A percentile compares a stretch with the other conserved stretches of the same genome.
These are phyloP conservation scores for Pseudorectes ferrugineus DNA, from an alignment of 2,113 vertebrate genomes.

Conservation along the genomic window DNA sequence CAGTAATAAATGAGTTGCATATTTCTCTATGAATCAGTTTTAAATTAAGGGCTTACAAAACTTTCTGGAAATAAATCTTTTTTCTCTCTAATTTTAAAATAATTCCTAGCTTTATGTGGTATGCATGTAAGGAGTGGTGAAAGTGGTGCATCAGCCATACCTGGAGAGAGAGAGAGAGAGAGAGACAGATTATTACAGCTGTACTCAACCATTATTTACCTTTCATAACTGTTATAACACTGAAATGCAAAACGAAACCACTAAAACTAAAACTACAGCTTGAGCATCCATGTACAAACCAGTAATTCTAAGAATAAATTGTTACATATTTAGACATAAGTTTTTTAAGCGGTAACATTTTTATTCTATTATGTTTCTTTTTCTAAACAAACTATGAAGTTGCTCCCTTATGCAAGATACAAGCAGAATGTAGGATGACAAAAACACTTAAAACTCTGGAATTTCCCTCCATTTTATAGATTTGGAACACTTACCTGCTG, in stretches of 20 bases:
- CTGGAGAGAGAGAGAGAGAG: constrained; percentile 67
- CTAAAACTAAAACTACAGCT: neutral
- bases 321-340: neutral
- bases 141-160: constrained; percentile 85
- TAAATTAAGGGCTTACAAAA: constrained; percentile 8
- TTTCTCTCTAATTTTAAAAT: constrained; percentile 89
- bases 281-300: neutral
- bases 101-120: constrained; percentile 84
- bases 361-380: neutral
- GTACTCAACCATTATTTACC: neutral
- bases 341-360: neutral
- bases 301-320: neutral
- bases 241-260: neutral
- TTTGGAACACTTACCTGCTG: constrained; percentile 74
- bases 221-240: neutral
- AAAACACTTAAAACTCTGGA: neutral
- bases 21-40: neutral
- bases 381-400: neutral
- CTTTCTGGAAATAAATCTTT: constrained; percentile 17
- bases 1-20: neutral
- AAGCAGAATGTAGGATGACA: neutral
- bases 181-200: neutral
- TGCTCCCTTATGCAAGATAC: neutral
- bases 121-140: constrained; percentile 89
- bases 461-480: neutral